Evolutionary conservation across 2,113 vertebrate genomes (phyloP).

Genomic region (Amblyornis subalaris): DNA sequence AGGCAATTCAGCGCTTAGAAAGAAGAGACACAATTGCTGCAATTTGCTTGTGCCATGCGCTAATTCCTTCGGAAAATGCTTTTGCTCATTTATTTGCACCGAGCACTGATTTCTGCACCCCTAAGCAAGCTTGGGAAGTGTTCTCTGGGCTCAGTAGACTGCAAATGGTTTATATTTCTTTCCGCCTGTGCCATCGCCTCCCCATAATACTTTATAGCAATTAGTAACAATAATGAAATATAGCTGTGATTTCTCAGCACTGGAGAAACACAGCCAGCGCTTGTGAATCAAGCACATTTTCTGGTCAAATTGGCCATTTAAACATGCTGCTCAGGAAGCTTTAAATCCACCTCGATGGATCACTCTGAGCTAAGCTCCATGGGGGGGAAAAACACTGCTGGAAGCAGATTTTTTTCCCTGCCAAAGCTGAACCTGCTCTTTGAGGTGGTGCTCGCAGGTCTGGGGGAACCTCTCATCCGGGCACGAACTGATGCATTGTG

Average conservation of each 20-base stretch:
- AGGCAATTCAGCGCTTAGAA: constrained; percentile 60
- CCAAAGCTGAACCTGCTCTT: neutral
- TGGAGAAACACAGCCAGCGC: neutral
- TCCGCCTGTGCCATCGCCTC: neutral
- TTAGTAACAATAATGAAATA: constrained; percentile 56
- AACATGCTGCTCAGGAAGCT: constrained; percentile 29
- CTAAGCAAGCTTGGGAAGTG: neutral
- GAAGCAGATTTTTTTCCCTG: neutral
- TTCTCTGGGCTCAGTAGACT: neutral
- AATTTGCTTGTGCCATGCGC: constrained; percentile 40
- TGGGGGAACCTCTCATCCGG: neutral
- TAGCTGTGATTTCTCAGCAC: neutral
- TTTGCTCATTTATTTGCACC: constrained; percentile 42
- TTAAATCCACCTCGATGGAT: constrained; percentile 19
- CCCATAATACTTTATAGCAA: constrained; percentile 17
- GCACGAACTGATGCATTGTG: fast-evolving
- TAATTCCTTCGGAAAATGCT: constrained; percentile 38
- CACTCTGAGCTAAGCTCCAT: neutral
- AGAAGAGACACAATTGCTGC: constrained; percentile 57
- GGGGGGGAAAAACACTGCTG: neutral
- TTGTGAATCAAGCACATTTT: constrained; percentile 17
- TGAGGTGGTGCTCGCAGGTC: neutral
- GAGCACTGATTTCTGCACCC: neutral
- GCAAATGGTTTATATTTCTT: constrained; percentile 15
- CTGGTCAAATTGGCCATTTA: constrained; percentile 25